Percentiles rank a stretch among this genome's conserved stretches.
Conservation (phyloP, 1,140 invertebrate species). For the Coenobita brevimanus region DNA sequence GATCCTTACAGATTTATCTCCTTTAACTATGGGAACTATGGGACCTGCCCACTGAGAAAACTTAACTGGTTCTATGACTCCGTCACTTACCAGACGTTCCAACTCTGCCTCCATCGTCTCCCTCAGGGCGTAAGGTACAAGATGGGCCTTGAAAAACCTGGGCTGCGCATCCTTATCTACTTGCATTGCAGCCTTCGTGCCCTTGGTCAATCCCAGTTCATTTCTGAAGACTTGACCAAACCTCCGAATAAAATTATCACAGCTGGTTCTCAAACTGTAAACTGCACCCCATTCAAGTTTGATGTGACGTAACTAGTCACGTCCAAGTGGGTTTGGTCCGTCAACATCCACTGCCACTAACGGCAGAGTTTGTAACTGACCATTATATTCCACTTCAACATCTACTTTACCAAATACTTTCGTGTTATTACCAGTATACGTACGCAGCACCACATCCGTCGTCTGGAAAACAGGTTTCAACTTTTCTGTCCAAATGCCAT, state of each 20-base stretch:
- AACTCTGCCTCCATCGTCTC: neutral
- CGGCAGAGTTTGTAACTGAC: too few species aligned
- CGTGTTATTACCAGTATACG: too few species aligned
- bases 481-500: too few species aligned
- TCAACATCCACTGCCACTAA: too few species aligned
- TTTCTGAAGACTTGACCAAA: neutral
- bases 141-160: neutral
- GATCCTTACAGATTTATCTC: neutral
- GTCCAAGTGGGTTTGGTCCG: too few species aligned
- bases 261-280: too few species aligned
- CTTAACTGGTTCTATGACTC: conserved; percentile 10
- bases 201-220: neutral
- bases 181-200: neutral
- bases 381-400: too few species aligned
- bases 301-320: too few species aligned
- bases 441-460: too few species aligned
- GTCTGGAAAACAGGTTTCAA: too few species aligned
- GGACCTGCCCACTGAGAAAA: neutral
- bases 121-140: neutral
- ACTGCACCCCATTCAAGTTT: too few species aligned
- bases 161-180: conserved; percentile 3
- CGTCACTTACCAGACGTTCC: conserved; percentile 7
- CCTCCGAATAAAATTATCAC: neutral
- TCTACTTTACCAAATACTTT: too few species aligned
- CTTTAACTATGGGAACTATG: conserved; percentile 12